phyloP scores from a whole-genome alignment of 1,140 invertebrate genomes.

The Leptinotarsa undecemlineata region DNA sequence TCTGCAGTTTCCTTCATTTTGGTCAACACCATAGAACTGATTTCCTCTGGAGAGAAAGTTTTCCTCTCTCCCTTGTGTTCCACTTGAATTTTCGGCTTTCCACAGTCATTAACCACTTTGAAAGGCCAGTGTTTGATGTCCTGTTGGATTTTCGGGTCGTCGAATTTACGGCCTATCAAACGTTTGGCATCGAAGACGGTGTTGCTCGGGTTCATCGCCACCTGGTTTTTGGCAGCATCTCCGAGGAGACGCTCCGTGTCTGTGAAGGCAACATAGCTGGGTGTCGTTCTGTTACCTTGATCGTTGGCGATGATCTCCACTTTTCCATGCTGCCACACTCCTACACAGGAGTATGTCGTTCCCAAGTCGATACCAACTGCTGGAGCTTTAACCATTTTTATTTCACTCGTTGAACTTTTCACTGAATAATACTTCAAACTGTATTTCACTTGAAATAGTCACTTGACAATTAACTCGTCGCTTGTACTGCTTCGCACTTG shows the following conservation, averaged over 20 bases:
- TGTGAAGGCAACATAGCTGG: slow-evolving; percentile 87
- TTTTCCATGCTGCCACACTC: slow-evolving; percentile 83
- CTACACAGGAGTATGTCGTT: slow-evolving; percentile 81
- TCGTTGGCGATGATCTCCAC: slow-evolving; percentile 94
- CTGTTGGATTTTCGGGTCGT: no score
- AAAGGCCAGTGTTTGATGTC: no score
- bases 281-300: slow-evolving; percentile 90
- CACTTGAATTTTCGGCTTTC: no score
- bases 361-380: slow-evolving; percentile 80
- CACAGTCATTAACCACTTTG: no score
- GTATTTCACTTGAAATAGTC: background rate
- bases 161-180: no score
- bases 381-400: slow-evolving; percentile 53
- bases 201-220: slow-evolving; percentile 83
- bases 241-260: slow-evolving; percentile 77
- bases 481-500: background rate
- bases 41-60: no score
- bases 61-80: no score
- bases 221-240: slow-evolving; percentile 64
- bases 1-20: no score
- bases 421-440: background rate
- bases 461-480: background rate
- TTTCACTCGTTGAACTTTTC: no score
- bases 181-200: slow-evolving; percentile 65
- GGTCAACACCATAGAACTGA: no score